Evolutionary conservation across 2,113 vertebrate genomes (phyloP).

Genomic region (Eptesicus fuscus): DNA sequence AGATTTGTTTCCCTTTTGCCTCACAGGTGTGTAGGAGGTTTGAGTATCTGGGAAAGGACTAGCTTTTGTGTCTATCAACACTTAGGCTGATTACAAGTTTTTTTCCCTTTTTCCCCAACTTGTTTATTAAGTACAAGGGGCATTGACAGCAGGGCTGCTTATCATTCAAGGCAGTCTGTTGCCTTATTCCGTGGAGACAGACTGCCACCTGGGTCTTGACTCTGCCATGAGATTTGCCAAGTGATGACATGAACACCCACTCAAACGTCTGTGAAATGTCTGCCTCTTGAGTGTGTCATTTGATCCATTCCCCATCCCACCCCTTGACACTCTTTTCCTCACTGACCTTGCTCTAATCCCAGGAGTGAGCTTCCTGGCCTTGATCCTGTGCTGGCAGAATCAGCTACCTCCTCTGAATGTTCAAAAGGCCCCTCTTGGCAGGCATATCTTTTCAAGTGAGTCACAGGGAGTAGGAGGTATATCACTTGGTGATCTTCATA

Average conservation of each 20-base stretch:
- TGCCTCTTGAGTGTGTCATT: background rate
- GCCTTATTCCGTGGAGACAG: constrained; percentile 31
- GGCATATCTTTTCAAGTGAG: background rate
- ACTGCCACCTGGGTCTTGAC: constrained; percentile 39
- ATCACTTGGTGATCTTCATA: background rate
- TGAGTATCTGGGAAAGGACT: background rate
- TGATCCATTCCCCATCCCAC: background rate
- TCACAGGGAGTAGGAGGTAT: background rate
- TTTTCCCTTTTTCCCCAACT: background rate
- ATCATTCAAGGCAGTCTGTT: background rate
- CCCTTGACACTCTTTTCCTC: constrained; percentile 16
- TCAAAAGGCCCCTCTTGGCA: constrained; percentile 20
- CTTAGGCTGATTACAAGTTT: constrained; percentile 10
- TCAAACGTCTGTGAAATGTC: constrained; percentile 16
- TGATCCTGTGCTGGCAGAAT: constrained; percentile 6
- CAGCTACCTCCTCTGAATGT: background rate
- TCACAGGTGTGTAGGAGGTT: background rate
- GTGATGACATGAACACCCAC: constrained; percentile 46
- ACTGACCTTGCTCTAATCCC: constrained; percentile 21
- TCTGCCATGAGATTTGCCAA: constrained; percentile 45
- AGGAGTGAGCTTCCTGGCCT: constrained; percentile 12
- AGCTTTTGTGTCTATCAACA: background rate
- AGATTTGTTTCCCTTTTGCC: constrained; percentile 1
- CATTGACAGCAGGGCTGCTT: background rate
- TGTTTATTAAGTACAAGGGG: background rate